Percentiles rank a stretch among this genome's conserved stretches.
Conservation (phyloP, 2,888 invertebrate genomes). For the Leistus spinibarbis region DNA sequence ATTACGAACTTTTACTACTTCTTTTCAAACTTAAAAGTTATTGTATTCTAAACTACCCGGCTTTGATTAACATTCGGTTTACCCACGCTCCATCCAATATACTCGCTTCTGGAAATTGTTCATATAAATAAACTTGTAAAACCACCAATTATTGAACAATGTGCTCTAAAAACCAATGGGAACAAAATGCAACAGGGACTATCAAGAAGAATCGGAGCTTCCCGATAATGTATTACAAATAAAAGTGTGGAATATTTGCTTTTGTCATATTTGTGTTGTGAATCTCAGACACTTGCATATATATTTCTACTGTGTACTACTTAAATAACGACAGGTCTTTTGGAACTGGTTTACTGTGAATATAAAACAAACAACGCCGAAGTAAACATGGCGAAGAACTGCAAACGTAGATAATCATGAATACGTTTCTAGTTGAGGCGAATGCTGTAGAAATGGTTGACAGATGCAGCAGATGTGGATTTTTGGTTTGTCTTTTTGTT, state of each 20-base stretch:
- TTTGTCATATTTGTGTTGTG: background rate
- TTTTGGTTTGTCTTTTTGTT: background rate
- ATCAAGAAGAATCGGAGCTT: no score
- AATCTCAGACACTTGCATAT: background rate
- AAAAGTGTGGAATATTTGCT: no score
- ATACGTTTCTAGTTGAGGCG: background rate
- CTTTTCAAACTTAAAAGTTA: constrained; percentile 23
- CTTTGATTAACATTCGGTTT: background rate
- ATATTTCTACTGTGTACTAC: background rate
- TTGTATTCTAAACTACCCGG: background rate
- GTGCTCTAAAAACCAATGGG: background rate
- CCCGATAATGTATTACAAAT: no score
- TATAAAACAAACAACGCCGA: background rate
- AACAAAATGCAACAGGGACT: no score
- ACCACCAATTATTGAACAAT: background rate
- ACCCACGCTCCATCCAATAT: background rate
- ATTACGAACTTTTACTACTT: constrained; percentile 36
- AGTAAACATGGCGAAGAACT: background rate
- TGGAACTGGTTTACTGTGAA: background rate
- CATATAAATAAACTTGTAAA: background rate
- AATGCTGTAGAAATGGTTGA: background rate
- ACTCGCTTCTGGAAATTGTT: background rate
- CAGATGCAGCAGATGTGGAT: background rate
- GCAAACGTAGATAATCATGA: background rate
- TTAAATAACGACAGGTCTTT: background rate